phyloP scores from a whole-genome alignment of 2,888 invertebrate species.

The Drosophila koepferae region DNA sequence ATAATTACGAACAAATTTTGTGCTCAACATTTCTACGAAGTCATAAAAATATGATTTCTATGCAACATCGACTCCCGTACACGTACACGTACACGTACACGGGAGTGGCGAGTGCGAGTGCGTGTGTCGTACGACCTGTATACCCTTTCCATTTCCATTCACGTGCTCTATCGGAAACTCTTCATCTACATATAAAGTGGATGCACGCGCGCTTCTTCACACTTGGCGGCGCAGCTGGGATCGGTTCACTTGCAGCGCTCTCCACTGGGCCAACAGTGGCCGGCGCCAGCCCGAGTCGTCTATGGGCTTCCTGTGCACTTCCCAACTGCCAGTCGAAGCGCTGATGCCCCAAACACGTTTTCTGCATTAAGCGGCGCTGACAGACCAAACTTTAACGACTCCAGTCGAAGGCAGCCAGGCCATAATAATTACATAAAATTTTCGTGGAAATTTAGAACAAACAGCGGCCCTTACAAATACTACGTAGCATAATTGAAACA shows the following conservation, averaged over 20 bases:
- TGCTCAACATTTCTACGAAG: conserved; percentile 66
- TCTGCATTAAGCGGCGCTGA: conserved; percentile 45
- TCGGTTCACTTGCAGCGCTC: conserved; percentile 32
- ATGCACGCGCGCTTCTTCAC: conserved; percentile 38
- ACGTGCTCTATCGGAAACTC: conserved; percentile 44
- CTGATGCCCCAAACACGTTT: conserved; percentile 57
- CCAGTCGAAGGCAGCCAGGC: conserved; percentile 21
- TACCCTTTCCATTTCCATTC: conserved; percentile 24
- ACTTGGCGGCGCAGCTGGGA: conserved; percentile 31
- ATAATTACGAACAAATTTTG: conserved; percentile 77
- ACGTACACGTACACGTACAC: conserved; percentile 38
- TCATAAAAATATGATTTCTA: conserved; percentile 71
- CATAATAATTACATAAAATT: conserved; percentile 72
- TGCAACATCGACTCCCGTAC: conserved; percentile 18
- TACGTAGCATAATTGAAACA: conserved; percentile 78
- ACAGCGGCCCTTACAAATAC: conserved; percentile 32
- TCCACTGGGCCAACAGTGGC: conserved; percentile 19
- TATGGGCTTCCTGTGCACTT: conserved; percentile 18
- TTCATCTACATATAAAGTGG: conserved; percentile 50
- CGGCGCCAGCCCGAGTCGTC: conserved; percentile 65
- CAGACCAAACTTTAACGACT: conserved; percentile 36
- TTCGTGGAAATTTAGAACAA: conserved; percentile 77
- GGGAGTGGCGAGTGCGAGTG: conserved; percentile 23
- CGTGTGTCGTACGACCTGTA: conserved; percentile 55
- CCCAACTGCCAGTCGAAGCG: conserved; percentile 30